Evolutionary conservation across 2,888 invertebrate genomes (phyloP).

Genomic region (Diaperis boleti): DNA sequence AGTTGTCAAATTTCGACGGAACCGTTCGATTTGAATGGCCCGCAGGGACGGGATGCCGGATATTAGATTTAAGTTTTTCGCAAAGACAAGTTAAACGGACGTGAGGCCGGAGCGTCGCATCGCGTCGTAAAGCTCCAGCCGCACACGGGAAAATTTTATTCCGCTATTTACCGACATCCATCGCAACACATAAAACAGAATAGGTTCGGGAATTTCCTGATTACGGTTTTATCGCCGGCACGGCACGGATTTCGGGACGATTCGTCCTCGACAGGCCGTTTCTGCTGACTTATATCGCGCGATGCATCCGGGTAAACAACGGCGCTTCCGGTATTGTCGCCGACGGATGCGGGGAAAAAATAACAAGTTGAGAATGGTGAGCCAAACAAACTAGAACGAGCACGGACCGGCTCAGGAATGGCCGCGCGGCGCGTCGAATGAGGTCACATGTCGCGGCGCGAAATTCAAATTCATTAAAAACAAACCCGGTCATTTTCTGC

Average conservation of each 20-base stretch:
- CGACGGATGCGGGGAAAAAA: too few species aligned
- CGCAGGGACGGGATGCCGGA: constrained; percentile 15
- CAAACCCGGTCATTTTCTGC: too few species aligned
- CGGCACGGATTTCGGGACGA: constrained; percentile 35
- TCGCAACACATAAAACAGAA: constrained; percentile 56
- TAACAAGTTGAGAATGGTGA: too few species aligned
- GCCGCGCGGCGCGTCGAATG: too few species aligned
- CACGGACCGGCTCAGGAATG: too few species aligned
- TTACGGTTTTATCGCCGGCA: constrained; percentile 34
- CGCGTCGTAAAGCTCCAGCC: constrained; percentile 42
- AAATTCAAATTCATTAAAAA: too few species aligned
- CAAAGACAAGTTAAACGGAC: constrained; percentile 19
- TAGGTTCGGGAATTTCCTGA: constrained; percentile 52
- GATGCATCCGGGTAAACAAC: constrained; percentile 21
- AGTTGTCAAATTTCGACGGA: constrained; percentile 30
- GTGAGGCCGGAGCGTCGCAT: constrained; percentile 10
- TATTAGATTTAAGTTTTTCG: constrained; percentile 34
- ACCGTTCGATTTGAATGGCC: constrained; percentile 32
- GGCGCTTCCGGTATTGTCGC: constrained; percentile 6
- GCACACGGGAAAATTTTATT: constrained; percentile 56
- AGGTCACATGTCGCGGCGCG: too few species aligned
- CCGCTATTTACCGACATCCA: constrained; percentile 55
- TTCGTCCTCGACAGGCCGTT: constrained; percentile 24
- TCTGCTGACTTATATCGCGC: constrained; percentile 22
- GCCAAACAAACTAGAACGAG: too few species aligned